Percentiles rank a stretch among this genome's conserved stretches.
Evolutionary conservation across 2,888 invertebrate genomes (phyloP).

Genomic region (Busseola fusca): DNA sequence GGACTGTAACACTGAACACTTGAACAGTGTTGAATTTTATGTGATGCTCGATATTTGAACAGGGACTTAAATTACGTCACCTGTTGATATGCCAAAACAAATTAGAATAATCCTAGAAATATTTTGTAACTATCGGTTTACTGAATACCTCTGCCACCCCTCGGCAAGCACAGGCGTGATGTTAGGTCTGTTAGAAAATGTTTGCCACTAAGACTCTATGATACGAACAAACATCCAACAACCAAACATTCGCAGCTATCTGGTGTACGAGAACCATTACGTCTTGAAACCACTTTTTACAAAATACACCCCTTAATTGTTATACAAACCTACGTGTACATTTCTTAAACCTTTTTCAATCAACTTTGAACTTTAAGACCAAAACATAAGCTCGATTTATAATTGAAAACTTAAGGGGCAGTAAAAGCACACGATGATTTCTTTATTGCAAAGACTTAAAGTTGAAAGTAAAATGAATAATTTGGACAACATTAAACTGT

Average conservation of each 20-base stretch:
- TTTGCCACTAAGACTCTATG: neutral
- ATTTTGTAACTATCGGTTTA: neutral
- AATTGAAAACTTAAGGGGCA: constrained; percentile 15
- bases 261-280: constrained; percentile 43
- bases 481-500: constrained; percentile 26
- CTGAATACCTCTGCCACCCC: neutral
- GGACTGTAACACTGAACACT: constrained; percentile 46
- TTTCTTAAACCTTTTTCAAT: constrained; percentile 12
- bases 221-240: too few species aligned
- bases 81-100: neutral
- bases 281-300: constrained; percentile 52
- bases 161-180: neutral
- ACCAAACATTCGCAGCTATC: neutral
- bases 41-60: constrained; percentile 36
- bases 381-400: constrained; percentile 1
- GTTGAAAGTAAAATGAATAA: constrained; percentile 37
- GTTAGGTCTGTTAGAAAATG: neutral
- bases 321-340: constrained; percentile 45
- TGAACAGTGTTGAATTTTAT: constrained; percentile 32
- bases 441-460: constrained; percentile 49
- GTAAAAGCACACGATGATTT: constrained; percentile 31
- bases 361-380: constrained; percentile 33
- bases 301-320: constrained; percentile 61
- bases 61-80: constrained; percentile 32
- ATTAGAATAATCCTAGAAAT: neutral